These are phyloP conservation scores for Neoitamus cyanurus DNA, from an alignment of 2,888 invertebrate species.

Conservation along the genomic window DNA sequence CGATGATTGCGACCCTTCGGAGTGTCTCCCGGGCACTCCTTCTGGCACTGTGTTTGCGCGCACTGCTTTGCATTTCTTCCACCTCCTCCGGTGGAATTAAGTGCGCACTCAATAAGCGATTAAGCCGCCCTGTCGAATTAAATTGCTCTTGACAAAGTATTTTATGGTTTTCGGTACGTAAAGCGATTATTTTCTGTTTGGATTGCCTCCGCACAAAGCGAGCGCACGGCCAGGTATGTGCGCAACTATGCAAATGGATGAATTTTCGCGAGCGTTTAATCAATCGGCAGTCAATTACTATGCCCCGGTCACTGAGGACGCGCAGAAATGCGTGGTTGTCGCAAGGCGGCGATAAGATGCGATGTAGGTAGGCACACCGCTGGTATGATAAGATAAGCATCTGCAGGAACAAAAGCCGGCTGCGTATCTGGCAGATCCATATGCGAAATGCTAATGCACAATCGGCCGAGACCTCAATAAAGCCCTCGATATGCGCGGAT, in stretches of 20 bases:
- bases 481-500: conserved; percentile 14
- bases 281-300: conserved; percentile 33
- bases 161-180: conserved; percentile 48
- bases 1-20: conserved; percentile 43
- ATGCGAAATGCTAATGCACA: neutral
- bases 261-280: conserved; percentile 27
- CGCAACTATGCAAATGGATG: conserved; percentile 17
- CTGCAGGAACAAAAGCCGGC: neutral
- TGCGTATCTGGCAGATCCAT: neutral
- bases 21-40: conserved; percentile 12
- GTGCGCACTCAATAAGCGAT: conserved; percentile 51
- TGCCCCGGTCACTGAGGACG: neutral
- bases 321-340: neutral
- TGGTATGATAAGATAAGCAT: neutral
- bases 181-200: conserved; percentile 46
- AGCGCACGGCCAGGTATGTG: neutral
- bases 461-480: neutral
- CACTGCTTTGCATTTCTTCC: conserved; percentile 37
- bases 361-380: neutral
- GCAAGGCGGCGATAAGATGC: neutral
- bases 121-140: conserved; percentile 53
- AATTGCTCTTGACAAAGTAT: conserved; percentile 53
- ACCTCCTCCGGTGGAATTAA: conserved; percentile 34
- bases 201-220: conserved; percentile 30
- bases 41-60: neutral